Evolutionary conservation across 2,113 vertebrate species (phyloP).

Genomic region (Labeo catla): DNA sequence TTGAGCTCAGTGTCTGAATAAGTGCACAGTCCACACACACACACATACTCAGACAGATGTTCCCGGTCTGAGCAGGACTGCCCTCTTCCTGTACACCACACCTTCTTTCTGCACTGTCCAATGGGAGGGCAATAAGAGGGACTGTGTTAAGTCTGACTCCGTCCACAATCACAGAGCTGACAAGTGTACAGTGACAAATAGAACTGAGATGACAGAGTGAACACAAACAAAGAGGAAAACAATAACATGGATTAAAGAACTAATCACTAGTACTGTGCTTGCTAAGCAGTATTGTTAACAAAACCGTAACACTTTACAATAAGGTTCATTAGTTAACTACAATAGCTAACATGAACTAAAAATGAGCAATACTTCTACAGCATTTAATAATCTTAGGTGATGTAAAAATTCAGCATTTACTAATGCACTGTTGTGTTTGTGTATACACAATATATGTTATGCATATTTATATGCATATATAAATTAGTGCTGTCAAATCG

Average conservation of each 20-base stretch:
- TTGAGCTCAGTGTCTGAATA: conserved; percentile 28
- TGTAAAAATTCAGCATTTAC: no score
- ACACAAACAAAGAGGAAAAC: neutral
- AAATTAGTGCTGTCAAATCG: no score
- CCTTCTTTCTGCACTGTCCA: conserved; percentile 10
- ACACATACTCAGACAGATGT: conserved; percentile 52
- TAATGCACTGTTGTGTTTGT: no score
- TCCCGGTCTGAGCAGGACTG: conserved; percentile 23
- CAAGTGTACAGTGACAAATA: neutral
- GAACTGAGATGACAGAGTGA: neutral
- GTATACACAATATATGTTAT: no score
- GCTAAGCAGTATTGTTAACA: neutral
- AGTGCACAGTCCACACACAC: conserved; percentile 24
- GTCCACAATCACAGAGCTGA: conserved; percentile 12
- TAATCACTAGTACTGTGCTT: neutral
- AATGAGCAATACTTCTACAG: no score
- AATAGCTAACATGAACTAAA: no score
- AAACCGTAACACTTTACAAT: no score
- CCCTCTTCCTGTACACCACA: conserved; percentile 23
- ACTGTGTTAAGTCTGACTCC: neutral
- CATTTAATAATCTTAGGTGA: no score
- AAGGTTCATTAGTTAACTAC: no score
- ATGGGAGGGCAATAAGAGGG: conserved; percentile 22
- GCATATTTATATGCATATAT: no score
- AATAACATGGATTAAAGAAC: neutral